phyloP scores from a whole-genome alignment of 2,797 vertebrate species.

The Acipenser oxyrinchus region DNA sequence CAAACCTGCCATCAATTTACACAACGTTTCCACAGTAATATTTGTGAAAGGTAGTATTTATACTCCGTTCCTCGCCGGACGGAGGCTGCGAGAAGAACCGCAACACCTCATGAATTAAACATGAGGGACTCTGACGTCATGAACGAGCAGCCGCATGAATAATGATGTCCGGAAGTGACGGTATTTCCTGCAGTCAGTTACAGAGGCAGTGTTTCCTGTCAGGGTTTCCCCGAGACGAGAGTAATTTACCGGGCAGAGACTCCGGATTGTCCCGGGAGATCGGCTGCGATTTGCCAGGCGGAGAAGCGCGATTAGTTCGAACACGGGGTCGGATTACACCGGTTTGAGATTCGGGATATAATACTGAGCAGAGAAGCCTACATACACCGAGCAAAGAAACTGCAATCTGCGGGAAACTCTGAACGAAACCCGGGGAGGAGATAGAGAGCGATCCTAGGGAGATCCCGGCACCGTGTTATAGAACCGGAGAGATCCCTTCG shows the following conservation, averaged over 20 bases:
- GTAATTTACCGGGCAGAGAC: constrained; percentile 39
- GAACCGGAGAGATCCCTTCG: too few relatives aligned
- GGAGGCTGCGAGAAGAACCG: not conserved
- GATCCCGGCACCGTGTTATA: not conserved
- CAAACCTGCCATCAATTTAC: too few relatives aligned
- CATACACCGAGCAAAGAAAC: constrained; percentile 36
- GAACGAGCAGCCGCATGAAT: not conserved
- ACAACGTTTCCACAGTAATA: too few relatives aligned
- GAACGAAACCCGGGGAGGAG: constrained; percentile 26
- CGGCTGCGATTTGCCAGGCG: constrained; percentile 32
- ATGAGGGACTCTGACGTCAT: not conserved
- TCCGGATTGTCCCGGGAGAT: constrained; percentile 25
- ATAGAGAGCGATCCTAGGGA: constrained; percentile 7
- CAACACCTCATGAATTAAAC: not conserved
- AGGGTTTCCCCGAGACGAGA: constrained; percentile 46
- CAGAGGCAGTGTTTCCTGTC: constrained; percentile 8
- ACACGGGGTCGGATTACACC: constrained; percentile 16
- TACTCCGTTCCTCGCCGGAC: too few relatives aligned
- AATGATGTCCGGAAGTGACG: not conserved
- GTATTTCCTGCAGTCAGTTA: constrained; percentile 1
- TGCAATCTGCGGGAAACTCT: constrained; percentile 40
- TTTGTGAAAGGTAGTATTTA: too few relatives aligned
- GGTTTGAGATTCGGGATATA: constrained; percentile 5
- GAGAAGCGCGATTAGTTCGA: constrained; percentile 1
- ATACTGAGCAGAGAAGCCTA: constrained; percentile 9